Conservation (phyloP, 2,888 invertebrate species). For the Agelastica alni region DNA sequence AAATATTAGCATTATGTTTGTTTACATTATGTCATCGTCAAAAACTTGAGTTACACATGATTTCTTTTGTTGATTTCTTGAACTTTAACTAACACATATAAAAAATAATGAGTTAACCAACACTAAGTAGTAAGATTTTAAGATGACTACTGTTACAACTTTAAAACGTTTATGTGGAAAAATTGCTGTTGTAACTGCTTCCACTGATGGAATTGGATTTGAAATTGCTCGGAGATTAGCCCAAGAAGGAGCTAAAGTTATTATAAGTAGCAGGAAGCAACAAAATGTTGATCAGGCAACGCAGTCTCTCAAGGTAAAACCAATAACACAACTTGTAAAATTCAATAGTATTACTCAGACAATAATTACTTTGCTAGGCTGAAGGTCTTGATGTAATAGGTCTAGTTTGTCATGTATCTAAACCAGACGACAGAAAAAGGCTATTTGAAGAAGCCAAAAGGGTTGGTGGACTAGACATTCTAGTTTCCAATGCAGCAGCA, state of each 20-base stretch:
- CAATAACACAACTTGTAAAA: no score
- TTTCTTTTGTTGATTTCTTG: no score
- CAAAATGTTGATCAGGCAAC: slow-evolving; percentile 83
- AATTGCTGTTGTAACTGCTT: slow-evolving; percentile 88
- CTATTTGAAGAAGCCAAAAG: slow-evolving; percentile 67
- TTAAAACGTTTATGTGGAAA: slow-evolving; percentile 61
- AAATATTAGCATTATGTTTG: no score
- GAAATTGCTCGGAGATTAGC: slow-evolving; percentile 87
- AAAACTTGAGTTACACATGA: no score
- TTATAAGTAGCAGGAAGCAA: slow-evolving; percentile 89
- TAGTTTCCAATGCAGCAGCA: slow-evolving; percentile 92
- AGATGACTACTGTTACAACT: no score
- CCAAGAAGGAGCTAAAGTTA: slow-evolving; percentile 87
- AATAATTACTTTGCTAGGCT: no score
- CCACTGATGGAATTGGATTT: slow-evolving; percentile 88
- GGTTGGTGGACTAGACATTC: slow-evolving; percentile 88
- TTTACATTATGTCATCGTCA: no score
- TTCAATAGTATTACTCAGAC: no score
- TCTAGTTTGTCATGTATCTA: slow-evolving; percentile 85
- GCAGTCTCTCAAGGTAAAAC: slow-evolving; percentile 59
- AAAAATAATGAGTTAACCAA: no score
- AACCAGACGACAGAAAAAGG: slow-evolving; percentile 75
- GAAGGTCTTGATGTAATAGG: slow-evolving; percentile 21
- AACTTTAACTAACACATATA: no score
- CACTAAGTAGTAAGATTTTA: no score